Evolutionary conservation across 2,113 vertebrate genomes (phyloP), one percentile per base, ranked within the genome.

Genomic region (Ceyx cyanopectus): DNA sequence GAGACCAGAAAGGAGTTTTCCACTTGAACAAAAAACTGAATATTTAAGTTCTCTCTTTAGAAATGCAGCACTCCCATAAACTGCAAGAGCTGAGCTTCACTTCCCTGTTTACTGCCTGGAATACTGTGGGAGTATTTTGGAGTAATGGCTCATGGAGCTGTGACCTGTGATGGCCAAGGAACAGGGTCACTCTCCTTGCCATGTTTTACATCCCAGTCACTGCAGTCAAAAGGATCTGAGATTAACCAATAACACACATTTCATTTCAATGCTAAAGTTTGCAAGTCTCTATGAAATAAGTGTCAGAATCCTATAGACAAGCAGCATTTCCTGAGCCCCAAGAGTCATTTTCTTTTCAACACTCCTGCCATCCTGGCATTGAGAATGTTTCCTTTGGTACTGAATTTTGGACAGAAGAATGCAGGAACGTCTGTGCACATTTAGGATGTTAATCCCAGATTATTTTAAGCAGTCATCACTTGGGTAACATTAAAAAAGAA

Each of bases 311-410:
- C 32, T 50, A 68, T 3, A 86, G 48, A 67, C 16, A 37, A 79
- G 32, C 9, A 86, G 9, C 32, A 61, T 67, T 86, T 93, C 48
- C n/a, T 77, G 57, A 75, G 10, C 24, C 61, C 54, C 67, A 45
- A 65, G 72, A 48, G 24, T 19, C 61, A 72, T 91, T 92, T 84
- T 94, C 62, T 50, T 94, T 92, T 95, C 86, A 92, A 53, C 73
- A 50, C 34, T 93, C 62, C 76, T 61, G 45, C 57, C 77, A 40
- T 77, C 53, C 41, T 81, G 83, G 80, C 50, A 78, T 81, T 75
- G 89, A 17, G 67, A 61, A 58, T 87, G 45, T 73, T 93, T 89
- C 80, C 62, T 84, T 89, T 94, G 66, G 77, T 94, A 41, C 7
- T 69, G 41, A 72, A 89, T 37, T 84, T 60, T 73, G 74, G 81